Percentiles rank a stretch among this genome's conserved stretches.
These are phyloP conservation scores for Eulemur macaco DNA, from an alignment of 2,113 vertebrate genomes.

Conservation along the genomic window DNA sequence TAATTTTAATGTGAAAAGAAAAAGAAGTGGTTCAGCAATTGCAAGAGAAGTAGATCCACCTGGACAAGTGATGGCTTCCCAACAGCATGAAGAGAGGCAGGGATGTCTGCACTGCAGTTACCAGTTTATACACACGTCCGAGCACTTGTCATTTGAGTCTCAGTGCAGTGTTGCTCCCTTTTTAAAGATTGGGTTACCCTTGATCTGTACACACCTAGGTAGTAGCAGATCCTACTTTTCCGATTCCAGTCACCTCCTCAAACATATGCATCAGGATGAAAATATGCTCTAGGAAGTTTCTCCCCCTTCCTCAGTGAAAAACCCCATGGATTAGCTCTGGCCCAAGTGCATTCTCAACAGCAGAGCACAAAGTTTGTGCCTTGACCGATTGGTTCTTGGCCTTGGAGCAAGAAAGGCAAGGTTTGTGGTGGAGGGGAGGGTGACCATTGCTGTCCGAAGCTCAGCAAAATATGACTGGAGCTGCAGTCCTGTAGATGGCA, in stretches of 20 bases:
- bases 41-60: background rate
- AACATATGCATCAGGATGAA: background rate
- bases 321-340: background rate
- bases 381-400: background rate
- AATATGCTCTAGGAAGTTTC: background rate
- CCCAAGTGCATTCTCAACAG: background rate
- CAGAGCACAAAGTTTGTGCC: background rate
- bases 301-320: background rate
- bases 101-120: background rate
- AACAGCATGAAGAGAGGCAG: background rate
- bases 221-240: background rate
- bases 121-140: background rate
- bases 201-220: background rate
- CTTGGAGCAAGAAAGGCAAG: background rate
- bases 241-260: background rate
- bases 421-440: background rate
- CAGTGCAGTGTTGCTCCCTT: background rate
- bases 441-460: background rate
- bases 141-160: background rate
- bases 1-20: constrained; percentile 51
- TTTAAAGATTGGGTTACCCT: background rate
- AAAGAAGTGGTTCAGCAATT: background rate
- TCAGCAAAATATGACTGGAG: background rate
- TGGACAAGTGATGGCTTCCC: background rate
- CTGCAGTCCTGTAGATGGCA: background rate